Conservation (phyloP, 2,113 vertebrate species). For the Piaya cayana region DNA sequence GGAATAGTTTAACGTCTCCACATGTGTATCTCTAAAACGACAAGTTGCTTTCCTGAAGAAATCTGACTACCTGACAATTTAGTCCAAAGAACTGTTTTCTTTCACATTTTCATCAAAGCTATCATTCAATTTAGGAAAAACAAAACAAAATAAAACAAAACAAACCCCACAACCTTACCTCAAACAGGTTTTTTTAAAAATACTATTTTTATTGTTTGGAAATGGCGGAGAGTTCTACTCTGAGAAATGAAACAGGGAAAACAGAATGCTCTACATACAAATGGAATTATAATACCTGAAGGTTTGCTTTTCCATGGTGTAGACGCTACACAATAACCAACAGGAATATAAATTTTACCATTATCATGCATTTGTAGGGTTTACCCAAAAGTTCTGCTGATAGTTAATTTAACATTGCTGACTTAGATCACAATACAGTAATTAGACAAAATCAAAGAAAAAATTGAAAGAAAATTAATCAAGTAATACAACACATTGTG, state of each 20-base stretch:
- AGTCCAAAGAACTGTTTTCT: background rate
- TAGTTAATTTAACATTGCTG: constrained; percentile 33
- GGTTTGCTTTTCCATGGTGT: background rate
- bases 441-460: constrained; percentile 43
- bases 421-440: constrained; percentile 37
- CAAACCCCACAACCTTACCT: fast-evolving
- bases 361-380: background rate
- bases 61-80: background rate
- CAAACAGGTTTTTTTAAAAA: background rate
- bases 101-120: background rate
- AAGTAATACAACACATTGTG: background rate
- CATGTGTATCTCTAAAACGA: background rate
- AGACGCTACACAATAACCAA: background rate
- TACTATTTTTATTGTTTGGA: background rate
- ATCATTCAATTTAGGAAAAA: background rate
- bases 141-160: background rate
- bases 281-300: background rate
- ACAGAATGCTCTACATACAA: background rate
- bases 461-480: constrained; percentile 45
- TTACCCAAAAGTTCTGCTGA: constrained; percentile 42
- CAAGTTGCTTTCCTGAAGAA: background rate
- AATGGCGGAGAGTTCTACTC: background rate
- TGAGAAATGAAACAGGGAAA: background rate
- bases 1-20: background rate
- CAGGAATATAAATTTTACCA: background rate